A percentile compares a stretch with the other conserved stretches of the same genome.
phyloP scores from a whole-genome alignment of 2,888 invertebrate species.

The Creontiades dilutus region DNA sequence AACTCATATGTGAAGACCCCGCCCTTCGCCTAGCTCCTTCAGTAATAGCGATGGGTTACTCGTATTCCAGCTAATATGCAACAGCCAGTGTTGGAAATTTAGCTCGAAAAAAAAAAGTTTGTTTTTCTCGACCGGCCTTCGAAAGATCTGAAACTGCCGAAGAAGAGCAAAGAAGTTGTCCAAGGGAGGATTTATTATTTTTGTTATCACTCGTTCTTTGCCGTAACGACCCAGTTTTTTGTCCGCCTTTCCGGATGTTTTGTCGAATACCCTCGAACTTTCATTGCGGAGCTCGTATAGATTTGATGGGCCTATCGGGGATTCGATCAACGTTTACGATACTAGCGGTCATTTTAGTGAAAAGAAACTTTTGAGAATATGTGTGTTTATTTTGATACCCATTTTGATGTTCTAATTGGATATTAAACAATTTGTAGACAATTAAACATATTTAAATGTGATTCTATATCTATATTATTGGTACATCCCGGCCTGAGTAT shows the following conservation, averaged over 20 bases:
- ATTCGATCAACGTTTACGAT: too few species aligned
- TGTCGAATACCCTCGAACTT: background rate
- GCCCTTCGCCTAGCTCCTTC: background rate
- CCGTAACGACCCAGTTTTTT: background rate
- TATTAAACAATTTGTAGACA: too few species aligned
- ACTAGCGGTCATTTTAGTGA: too few species aligned
- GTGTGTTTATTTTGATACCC: too few species aligned
- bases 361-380: too few species aligned
- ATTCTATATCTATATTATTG: too few species aligned
- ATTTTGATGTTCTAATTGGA: too few species aligned
- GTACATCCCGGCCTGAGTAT: too few species aligned
- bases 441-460: too few species aligned
- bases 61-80: conserved; percentile 18
- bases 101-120: background rate
- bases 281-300: too few species aligned
- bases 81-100: background rate
- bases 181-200: background rate
- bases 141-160: background rate
- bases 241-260: background rate
- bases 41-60: background rate
- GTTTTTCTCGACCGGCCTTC: background rate
- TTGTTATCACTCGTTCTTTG: conserved; percentile 2
- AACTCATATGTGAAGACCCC: conserved; percentile 28
- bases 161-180: background rate
- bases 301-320: too few species aligned